phyloP scores from a whole-genome alignment of 2,113 vertebrate genomes.

The Urocolius indicus region DNA sequence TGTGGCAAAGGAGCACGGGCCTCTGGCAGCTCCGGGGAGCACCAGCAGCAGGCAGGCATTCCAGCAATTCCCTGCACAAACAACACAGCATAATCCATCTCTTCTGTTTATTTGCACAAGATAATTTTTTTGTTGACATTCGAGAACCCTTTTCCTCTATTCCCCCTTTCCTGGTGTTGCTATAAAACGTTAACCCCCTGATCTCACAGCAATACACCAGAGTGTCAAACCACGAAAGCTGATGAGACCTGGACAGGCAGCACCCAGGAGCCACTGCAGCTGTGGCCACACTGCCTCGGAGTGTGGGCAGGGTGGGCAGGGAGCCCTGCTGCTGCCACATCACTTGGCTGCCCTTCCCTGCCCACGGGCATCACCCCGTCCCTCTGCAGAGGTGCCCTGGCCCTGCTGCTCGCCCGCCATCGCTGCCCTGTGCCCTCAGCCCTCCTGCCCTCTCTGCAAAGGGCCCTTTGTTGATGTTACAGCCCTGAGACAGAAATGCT shows the following conservation, averaged over 20 bases:
- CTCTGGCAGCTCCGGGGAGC: not conserved
- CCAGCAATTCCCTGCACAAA: slow-evolving; percentile 42
- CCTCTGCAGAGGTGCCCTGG: accelerated
- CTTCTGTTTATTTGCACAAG: slow-evolving; percentile 49
- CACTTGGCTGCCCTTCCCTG: accelerated
- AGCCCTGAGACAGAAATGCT: accelerated
- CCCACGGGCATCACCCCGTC: not conserved
- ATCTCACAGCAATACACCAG: not conserved
- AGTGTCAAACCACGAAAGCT: not conserved
- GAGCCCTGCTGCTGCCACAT: not conserved
- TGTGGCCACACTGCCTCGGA: accelerated
- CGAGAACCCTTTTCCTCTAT: slow-evolving; percentile 15
- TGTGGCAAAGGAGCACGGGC: not conserved
- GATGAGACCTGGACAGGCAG: not conserved
- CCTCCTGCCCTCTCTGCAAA: not conserved
- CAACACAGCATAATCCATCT: not conserved
- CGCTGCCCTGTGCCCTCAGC: accelerated
- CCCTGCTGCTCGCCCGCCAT: accelerated
- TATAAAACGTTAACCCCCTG: not conserved
- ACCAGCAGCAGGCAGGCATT: not conserved
- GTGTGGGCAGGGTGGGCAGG: not conserved
- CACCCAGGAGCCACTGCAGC: not conserved
- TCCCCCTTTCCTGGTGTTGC: not conserved
- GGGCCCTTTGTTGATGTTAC: not conserved
- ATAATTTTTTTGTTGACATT: slow-evolving; percentile 36